Evolutionary conservation across 2,797 vertebrate genomes (phyloP).

Genomic region (Anas bahamensis): DNA sequence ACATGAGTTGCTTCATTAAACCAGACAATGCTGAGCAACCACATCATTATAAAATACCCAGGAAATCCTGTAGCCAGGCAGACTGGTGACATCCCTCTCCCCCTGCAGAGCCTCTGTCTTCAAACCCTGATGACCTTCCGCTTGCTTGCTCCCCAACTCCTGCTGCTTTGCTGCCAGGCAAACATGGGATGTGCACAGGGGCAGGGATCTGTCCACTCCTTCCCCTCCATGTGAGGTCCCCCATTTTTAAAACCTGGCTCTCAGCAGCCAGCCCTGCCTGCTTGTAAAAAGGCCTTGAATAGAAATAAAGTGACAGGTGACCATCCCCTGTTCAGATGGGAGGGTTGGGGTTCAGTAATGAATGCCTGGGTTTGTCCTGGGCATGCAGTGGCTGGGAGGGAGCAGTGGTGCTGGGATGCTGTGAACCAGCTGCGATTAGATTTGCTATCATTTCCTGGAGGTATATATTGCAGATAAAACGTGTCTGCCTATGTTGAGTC

Average conservation of each 20-base stretch:
- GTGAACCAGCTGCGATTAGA: fast-evolving
- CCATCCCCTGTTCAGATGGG: background rate
- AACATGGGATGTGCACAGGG: fast-evolving
- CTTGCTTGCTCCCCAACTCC: background rate
- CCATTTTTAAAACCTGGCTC: background rate
- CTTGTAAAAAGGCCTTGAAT: background rate
- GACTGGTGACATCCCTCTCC: background rate
- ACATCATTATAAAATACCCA: background rate
- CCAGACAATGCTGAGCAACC: background rate
- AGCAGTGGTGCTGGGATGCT: background rate
- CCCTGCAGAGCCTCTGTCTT: background rate
- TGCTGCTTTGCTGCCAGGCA: background rate
- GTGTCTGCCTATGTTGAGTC: fast-evolving
- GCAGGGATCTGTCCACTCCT: background rate
- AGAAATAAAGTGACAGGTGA: background rate
- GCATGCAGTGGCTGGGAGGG: background rate
- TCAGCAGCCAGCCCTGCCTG: background rate
- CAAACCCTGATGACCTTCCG: background rate
- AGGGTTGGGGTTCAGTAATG: fast-evolving
- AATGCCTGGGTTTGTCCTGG: background rate
- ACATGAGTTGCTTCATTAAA: background rate
- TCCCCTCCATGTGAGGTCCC: background rate
- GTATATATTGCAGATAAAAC: background rate
- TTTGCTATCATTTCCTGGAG: background rate
- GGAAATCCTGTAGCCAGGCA: background rate